Percentiles rank a stretch among this genome's conserved stretches.
phyloP scores from a whole-genome alignment of 2,797 vertebrate species.

The Eidolon dupreanum region DNA sequence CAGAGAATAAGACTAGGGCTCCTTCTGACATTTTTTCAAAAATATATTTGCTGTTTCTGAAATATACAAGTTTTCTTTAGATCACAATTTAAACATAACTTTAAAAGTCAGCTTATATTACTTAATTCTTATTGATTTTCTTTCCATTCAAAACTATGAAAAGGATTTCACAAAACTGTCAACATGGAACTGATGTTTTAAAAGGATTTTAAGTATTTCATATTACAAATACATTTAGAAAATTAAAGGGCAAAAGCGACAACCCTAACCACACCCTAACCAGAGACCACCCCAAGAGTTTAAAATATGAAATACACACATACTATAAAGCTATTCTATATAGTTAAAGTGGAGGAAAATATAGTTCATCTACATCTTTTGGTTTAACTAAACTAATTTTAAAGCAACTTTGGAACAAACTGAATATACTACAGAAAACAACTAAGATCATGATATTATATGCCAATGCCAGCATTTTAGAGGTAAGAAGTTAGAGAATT shows the following conservation, averaged over 20 bases:
- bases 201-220: constrained; percentile 30
- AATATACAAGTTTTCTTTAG: constrained; percentile 5
- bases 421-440: background rate
- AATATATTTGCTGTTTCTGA: background rate
- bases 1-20: background rate
- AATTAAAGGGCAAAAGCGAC: constrained; percentile 27
- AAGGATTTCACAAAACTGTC: background rate
- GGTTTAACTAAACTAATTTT: background rate
- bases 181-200: constrained; percentile 12
- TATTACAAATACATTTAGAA: constrained; percentile 32
- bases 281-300: background rate
- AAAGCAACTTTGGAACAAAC: constrained; percentile 28
- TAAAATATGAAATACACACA: background rate
- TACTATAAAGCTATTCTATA: background rate
- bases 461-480: background rate
- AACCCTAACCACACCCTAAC: background rate
- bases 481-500: constrained; percentile 30
- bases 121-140: constrained; percentile 26
- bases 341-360: background rate
- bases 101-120: constrained; percentile 18
- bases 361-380: background rate
- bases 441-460: background rate
- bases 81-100: constrained; percentile 41
- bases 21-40: background rate
- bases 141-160: constrained; percentile 11